Evolutionary conservation across 2,888 invertebrate species (phyloP).

Genomic region (Ypsolopha scabrella): DNA sequence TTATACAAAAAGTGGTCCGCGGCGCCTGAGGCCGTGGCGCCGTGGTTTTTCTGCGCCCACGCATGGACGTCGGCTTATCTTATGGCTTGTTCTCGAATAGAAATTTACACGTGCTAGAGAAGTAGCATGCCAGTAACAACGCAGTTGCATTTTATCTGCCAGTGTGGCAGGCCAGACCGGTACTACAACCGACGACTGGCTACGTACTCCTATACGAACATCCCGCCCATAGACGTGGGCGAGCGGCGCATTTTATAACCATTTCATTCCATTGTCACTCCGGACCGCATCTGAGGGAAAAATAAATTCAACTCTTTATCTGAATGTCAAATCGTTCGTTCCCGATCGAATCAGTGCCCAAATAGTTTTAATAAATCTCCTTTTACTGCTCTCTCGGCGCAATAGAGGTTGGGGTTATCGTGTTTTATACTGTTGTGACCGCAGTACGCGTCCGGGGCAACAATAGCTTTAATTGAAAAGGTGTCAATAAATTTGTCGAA

Average conservation of each 20-base stretch:
- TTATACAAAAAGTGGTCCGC: conserved; percentile 6
- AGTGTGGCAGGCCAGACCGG: conserved; percentile 29
- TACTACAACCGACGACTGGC: not conserved
- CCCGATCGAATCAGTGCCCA: conserved; percentile 68
- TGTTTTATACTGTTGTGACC: conserved; percentile 63
- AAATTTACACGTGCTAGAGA: conserved; percentile 66
- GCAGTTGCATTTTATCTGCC: conserved; percentile 57
- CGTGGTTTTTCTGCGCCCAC: conserved; percentile 49
- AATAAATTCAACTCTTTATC: conserved; percentile 69
- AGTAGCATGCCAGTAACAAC: conserved; percentile 50
- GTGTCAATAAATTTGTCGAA: conserved; percentile 68
- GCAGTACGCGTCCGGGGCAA: conserved; percentile 49
- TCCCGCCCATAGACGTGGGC: conserved; percentile 56
- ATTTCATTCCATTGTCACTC: conserved; percentile 70
- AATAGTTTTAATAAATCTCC: conserved; percentile 72
- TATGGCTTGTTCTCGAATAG: conserved; percentile 51
- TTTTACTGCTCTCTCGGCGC: conserved; percentile 56
- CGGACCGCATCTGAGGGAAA: conserved; percentile 47
- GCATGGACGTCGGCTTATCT: conserved; percentile 41
- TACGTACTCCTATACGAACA: conserved; percentile 39
- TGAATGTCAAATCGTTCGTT: conserved; percentile 70
- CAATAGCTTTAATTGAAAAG: conserved; percentile 69
- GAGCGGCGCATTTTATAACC: conserved; percentile 63
- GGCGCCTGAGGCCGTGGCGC: conserved; percentile 33
- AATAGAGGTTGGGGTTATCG: conserved; percentile 62